A percentile compares a stretch with the other conserved stretches of the same genome.
Conservation (phyloP, 2,888 invertebrate genomes). For the Lasioglossum lativentre region DNA sequence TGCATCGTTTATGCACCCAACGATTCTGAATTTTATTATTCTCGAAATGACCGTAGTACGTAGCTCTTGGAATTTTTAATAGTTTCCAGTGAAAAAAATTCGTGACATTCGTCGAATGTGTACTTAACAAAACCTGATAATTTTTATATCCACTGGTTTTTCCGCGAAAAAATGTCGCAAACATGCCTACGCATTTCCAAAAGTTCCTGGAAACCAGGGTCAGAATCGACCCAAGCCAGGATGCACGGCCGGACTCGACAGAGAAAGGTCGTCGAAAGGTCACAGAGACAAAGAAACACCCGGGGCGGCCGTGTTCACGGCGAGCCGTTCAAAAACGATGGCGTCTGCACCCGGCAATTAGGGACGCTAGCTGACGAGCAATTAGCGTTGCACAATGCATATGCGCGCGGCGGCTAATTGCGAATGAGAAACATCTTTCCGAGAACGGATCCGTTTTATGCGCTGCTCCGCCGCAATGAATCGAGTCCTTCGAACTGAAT, state of each 20-base stretch:
- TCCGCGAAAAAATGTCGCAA: neutral
- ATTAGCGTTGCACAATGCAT: slow-evolving; percentile 78
- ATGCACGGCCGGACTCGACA: neutral
- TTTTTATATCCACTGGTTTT: neutral
- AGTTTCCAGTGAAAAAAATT: neutral
- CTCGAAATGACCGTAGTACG: neutral
- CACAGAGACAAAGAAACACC: slow-evolving; percentile 18
- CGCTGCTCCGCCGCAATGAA: slow-evolving; percentile 22
- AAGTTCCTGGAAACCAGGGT: neutral
- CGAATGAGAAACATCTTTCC: slow-evolving; percentile 71
- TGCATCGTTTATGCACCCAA: neutral
- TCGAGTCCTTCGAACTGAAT: slow-evolving; percentile 51
- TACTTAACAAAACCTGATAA: neutral
- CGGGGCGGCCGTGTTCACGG: slow-evolving; percentile 17
- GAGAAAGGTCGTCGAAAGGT: slow-evolving; percentile 16
- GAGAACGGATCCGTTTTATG: slow-evolving; percentile 53
- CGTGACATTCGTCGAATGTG: neutral
- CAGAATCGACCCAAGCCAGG: slow-evolving; percentile 6
- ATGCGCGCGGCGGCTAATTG: slow-evolving; percentile 68
- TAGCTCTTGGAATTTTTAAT: neutral
- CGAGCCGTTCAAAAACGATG: slow-evolving; percentile 73
- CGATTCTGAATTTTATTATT: neutral
- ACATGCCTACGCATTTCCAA: neutral
- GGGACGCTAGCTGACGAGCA: slow-evolving; percentile 74
- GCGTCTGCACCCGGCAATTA: slow-evolving; percentile 70